Evolutionary conservation across 2,113 vertebrate species (phyloP), one percentile per base, ranked within the genome.

Genomic region (Hoplias malabaricus): DNA sequence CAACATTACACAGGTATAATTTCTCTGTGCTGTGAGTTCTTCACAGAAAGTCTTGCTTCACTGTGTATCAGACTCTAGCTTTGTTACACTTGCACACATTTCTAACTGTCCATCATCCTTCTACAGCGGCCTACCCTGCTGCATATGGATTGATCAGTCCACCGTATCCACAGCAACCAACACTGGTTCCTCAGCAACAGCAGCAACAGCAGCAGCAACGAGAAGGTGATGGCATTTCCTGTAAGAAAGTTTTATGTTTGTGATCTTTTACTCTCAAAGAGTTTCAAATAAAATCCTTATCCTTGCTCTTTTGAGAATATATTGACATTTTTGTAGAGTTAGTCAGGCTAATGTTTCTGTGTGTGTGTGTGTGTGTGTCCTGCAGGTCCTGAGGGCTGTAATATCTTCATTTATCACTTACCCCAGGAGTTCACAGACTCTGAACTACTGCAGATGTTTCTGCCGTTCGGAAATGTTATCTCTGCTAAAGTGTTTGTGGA

Each of bases 381-480:
- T 27, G 23, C 13, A 10, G 95, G 96, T 86, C 96, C 96, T 2
- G 96, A 98, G 43, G 96, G 96, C 80, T 97, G 96, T 83, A 98
- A 97, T 91, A 96, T 97, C 91, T 97, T 98, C 92, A 97, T 98
- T 91, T 98, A 98, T 91, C 96, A 98, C 92, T 93, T 98, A 92
- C 96, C 96, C 63, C 96, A 98, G 88, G 96, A 98, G 91, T 97
- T 98, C 90, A 95, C 95, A 0, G 96, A 98, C 93, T 94, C 93
- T 0, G 96, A 98, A 91, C 94, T 98, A 80, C 93, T 97, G 11
- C 96, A 98, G 93, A 98, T 98, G 96, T 98, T 98, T 86, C 89
- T 97, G 38, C 95, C 96, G 38, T 98, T 98, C n/a, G 96, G 96
- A 65, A 96, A 98, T 0, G 96, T 98, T 90, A 97, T 98, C 88